Conservation (phyloP, 2,113 vertebrate genomes). For the Antidorcas marsupialis region DNA sequence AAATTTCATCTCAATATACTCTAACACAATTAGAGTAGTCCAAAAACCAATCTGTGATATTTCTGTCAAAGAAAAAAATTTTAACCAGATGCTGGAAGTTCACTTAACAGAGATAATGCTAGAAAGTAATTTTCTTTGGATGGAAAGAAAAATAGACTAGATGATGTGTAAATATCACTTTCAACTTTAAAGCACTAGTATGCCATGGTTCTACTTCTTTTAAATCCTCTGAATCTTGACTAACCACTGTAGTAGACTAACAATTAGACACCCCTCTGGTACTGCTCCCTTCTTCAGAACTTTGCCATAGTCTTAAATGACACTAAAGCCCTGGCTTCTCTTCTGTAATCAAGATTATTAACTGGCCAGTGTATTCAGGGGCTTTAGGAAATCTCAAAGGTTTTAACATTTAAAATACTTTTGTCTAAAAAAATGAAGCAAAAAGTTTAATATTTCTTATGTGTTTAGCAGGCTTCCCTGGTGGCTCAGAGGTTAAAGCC, state of each 20-base stretch:
- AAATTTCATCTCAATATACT: constrained; percentile 6
- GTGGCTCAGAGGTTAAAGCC: no score
- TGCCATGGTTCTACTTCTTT: neutral
- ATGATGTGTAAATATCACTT: neutral
- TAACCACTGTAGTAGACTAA: constrained; percentile 5
- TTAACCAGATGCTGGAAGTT: neutral
- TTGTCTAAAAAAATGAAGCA: neutral
- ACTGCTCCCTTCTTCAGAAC: neutral
- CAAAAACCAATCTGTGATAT: neutral
- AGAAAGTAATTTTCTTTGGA: constrained; percentile 24
- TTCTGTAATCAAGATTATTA: constrained; percentile 15
- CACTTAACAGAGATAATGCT: neutral
- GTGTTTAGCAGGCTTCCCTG: neutral
- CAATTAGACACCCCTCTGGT: neutral
- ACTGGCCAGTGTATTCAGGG: neutral
- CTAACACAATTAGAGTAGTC: neutral
- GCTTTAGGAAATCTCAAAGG: constrained; percentile 11
- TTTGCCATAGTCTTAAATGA: neutral
- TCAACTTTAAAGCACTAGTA: neutral
- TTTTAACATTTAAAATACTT: neutral
- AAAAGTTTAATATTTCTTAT: neutral
- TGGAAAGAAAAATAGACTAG: neutral
- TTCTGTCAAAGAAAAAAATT: neutral
- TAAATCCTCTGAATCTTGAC: constrained; percentile 13
- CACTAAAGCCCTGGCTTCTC: constrained; percentile 35